Percentiles rank a stretch among this genome's conserved stretches.
phyloP scores from a whole-genome alignment of 1,140 invertebrate genomes.

The Pseudomyrmex flavicornis region DNA sequence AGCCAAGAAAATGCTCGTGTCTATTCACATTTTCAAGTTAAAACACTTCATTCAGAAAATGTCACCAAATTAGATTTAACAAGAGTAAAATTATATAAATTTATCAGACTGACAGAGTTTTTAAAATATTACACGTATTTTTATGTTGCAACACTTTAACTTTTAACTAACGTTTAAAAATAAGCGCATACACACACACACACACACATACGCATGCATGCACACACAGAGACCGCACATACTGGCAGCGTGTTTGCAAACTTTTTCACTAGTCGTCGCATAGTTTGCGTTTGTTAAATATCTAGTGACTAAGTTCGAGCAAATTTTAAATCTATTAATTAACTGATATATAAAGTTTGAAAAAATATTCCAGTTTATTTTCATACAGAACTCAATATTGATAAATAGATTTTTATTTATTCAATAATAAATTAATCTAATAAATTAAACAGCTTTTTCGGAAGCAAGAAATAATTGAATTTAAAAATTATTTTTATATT shows the following conservation, averaged over 20 bases:
- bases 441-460: neutral
- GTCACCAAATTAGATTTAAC: slow-evolving; percentile 4
- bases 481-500: neutral
- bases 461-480: neutral
- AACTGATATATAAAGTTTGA: neutral
- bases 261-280: neutral
- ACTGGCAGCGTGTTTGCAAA: neutral
- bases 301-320: neutral
- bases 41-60: slow-evolving; percentile 26
- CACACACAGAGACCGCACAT: too few relatives aligned
- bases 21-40: neutral
- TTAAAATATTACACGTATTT: neutral
- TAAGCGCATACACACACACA: neutral
- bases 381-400: neutral
- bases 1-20: slow-evolving; percentile 18
- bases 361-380: neutral
- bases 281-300: slow-evolving; percentile 21
- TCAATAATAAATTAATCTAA: neutral
- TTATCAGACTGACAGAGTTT: slow-evolving; percentile 20
- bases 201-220: neutral
- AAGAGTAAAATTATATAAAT: slow-evolving; percentile 24
- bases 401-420: neutral
- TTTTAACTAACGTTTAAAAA: slow-evolving; percentile 26
- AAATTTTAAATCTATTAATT: slow-evolving; percentile 11
- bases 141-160: neutral